A percentile compares a stretch with the other conserved stretches of the same genome.
Evolutionary conservation across 2,113 vertebrate species (phyloP).

Genomic region (Amia ocellicauda): DNA sequence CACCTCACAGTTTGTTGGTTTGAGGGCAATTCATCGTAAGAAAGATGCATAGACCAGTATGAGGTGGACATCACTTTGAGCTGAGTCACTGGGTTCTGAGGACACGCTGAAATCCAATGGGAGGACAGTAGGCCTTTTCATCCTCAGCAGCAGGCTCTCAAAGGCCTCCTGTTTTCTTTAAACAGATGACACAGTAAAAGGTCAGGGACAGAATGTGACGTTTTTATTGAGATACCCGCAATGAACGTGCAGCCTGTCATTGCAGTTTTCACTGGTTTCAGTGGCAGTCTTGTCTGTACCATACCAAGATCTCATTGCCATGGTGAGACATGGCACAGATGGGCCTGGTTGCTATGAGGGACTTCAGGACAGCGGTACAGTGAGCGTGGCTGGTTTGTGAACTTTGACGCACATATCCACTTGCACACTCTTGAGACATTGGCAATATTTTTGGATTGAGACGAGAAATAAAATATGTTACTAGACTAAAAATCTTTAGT

Average conservation of each 20-base stretch:
- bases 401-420: background rate
- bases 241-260: background rate
- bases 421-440: no score
- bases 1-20: no score
- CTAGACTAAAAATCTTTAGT: no score
- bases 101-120: conserved; percentile 6
- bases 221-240: conserved; percentile 22
- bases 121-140: conserved; percentile 41
- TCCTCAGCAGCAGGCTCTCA: conserved; percentile 30
- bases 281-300: conserved; percentile 20
- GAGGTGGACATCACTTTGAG: conserved; percentile 7
- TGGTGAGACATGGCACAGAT: background rate
- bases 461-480: no score
- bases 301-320: conserved; percentile 21
- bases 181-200: conserved; percentile 24
- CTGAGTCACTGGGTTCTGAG: conserved; percentile 12
- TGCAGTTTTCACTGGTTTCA: fast-evolving
- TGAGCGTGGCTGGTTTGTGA: background rate
- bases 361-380: background rate
- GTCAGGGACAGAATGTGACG: conserved; percentile 29
- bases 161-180: conserved; percentile 34
- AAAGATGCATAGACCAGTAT: no score
- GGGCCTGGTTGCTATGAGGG: background rate
- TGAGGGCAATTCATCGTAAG: no score
- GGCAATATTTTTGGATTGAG: no score